These are phyloP conservation scores for Trichopoda pennipes DNA, from an alignment of 2,888 invertebrate genomes.

Conservation along the genomic window DNA sequence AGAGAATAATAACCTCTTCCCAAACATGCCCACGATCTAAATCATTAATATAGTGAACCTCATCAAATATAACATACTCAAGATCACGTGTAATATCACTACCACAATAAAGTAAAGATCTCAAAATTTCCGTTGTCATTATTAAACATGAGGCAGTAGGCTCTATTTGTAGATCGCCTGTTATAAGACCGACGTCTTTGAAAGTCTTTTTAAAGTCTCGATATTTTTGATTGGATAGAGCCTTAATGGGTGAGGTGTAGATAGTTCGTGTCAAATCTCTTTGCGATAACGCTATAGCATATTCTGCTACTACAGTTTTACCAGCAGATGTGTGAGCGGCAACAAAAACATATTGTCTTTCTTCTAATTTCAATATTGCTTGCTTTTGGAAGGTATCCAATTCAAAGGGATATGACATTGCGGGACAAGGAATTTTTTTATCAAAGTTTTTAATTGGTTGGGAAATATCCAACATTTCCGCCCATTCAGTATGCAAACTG, in stretches of 20 bases:
- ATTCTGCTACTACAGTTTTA: constrained; percentile 99
- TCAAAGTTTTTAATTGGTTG: constrained; percentile 91
- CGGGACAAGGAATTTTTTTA: constrained; percentile 90
- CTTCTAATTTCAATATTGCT: constrained; percentile 96
- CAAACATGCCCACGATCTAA: constrained; percentile 98
- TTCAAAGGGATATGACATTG: constrained; percentile 93
- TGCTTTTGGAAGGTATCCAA: constrained; percentile 98
- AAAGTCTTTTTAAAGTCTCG: constrained; percentile 97
- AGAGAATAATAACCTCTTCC: constrained; percentile 98
- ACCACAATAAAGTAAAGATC: constrained; percentile 98
- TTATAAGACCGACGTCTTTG: constrained; percentile 95
- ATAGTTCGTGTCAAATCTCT: constrained; percentile 95
- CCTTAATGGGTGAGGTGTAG: constrained; percentile 99
- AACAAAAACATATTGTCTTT: constrained; percentile 97
- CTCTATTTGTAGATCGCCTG: constrained; percentile 97
- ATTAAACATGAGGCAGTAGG: constrained; percentile 96
- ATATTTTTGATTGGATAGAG: constrained; percentile 99
- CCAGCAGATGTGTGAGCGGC: constrained; percentile 99
- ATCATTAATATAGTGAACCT: constrained; percentile 99
- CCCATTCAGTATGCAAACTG: constrained; percentile 86
- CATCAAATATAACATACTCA: constrained; percentile 99
- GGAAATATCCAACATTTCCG: constrained; percentile 91
- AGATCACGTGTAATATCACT: constrained; percentile 96
- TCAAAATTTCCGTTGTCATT: constrained; percentile 99
- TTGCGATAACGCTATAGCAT: constrained; percentile 97